These are phyloP conservation scores for Hirtodrosophila confusa DNA, from an alignment of 2,888 invertebrate species.

Conservation along the genomic window DNA sequence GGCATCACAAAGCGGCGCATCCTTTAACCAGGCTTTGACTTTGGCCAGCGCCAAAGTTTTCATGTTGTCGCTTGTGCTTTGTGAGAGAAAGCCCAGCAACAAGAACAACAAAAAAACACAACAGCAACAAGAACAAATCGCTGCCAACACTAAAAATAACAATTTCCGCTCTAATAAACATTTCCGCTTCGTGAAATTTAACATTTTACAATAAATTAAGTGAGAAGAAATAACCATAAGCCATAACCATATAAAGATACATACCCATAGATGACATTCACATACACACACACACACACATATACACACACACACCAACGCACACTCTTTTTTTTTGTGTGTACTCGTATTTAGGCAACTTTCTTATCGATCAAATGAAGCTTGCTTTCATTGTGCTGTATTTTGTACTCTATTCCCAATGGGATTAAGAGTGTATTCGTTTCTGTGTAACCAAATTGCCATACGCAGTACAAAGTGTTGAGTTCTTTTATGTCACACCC, in stretches of 20 bases:
- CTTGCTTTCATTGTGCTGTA: constrained; percentile 3
- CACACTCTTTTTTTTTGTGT: constrained; percentile 6
- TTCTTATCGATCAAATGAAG: constrained; percentile 43
- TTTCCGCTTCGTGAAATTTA: constrained; percentile 80
- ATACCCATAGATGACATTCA: constrained; percentile 20
- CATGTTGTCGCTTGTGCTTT: constrained; percentile 27
- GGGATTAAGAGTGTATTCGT: too few species aligned
- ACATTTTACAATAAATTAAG: constrained; percentile 81
- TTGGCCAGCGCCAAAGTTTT: constrained; percentile 24
- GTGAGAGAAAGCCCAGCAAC: constrained; percentile 14
- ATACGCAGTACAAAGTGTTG: too few species aligned
- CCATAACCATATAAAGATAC: constrained; percentile 54
- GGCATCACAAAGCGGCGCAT: constrained; percentile 33
- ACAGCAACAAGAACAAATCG: constrained; percentile 42
- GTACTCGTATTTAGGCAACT: constrained; percentile 37
- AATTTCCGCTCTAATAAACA: constrained; percentile 81
- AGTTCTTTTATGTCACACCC: too few species aligned
- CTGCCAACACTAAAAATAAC: constrained; percentile 75
- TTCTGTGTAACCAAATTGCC: too few species aligned
- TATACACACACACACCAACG: constrained; percentile 6
- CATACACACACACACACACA: constrained; percentile 12
- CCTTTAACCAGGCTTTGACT: constrained; percentile 28
- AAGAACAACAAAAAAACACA: too few species aligned
- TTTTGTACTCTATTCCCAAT: too few species aligned
- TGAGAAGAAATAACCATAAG: constrained; percentile 75